These are phyloP conservation scores for Aquatica leii DNA, from an alignment of 2,888 invertebrate genomes.

Conservation along the genomic window DNA sequence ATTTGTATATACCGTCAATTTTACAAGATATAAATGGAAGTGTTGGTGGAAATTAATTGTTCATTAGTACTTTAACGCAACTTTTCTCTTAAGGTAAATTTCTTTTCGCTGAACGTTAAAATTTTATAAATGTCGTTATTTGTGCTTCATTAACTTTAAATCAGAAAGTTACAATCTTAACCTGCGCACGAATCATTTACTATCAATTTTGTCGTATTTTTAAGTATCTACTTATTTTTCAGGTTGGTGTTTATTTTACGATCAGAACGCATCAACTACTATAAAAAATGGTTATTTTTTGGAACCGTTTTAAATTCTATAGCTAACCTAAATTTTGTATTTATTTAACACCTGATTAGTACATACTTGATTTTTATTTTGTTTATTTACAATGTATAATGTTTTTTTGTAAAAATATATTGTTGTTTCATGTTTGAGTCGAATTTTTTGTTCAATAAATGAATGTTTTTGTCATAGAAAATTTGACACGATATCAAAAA, in stretches of 20 bases:
- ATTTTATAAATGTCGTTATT: neutral
- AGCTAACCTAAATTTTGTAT: no score
- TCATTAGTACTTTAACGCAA: constrained; percentile 17
- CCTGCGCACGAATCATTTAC: neutral
- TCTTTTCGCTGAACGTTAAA: neutral
- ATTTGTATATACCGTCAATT: constrained; percentile 1
- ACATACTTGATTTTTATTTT: no score
- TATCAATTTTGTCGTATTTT: constrained; percentile 15
- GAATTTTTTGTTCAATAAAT: no score
- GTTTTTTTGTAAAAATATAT: no score
- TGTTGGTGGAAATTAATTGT: constrained; percentile 18
- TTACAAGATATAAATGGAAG: constrained; percentile 14
- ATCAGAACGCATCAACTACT: constrained; percentile 11
- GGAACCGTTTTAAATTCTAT: no score
- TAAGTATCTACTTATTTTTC: constrained; percentile 9
- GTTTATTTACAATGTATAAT: no score
- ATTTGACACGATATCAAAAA: no score
- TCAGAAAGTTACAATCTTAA: neutral
- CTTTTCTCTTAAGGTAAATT: constrained; percentile 19
- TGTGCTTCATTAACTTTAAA: neutral
- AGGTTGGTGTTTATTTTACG: neutral
- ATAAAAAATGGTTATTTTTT: no score
- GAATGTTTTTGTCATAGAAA: no score
- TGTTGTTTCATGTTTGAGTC: no score
- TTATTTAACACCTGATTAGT: no score